Evolutionary conservation across 2,797 vertebrate genomes (phyloP), one percentile per base, ranked within the genome.

Genomic region (Mormyrus proboscirostris): DNA sequence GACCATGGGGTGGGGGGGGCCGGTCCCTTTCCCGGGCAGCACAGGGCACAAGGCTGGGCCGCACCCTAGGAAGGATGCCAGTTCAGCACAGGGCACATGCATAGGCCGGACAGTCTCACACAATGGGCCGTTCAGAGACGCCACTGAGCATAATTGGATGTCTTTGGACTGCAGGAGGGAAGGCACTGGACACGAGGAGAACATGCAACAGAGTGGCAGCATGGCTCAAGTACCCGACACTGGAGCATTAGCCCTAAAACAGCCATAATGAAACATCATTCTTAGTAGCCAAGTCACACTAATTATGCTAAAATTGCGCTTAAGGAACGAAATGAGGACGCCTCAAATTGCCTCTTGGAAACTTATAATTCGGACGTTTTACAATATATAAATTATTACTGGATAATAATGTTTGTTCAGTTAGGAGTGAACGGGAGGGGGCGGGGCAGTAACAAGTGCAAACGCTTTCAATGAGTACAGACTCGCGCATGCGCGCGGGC

Each of bases 331-430:
- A 76, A 76, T 62, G 55, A 33, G 55, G 5, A 29, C 38, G 8
- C 83, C 53, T 92, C 93, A 89, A 94, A 93, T 94, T 94, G 94
- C 93, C 92, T 92, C 91, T 93, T 91, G 38, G 16, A 53, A 62
- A 62, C 93, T 91, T 89, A 93, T 91, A 89, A 92, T 92, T 92
- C 65, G 92, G 92, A 91, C 90, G 86, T 89, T 86, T 41, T 2
- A 86, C 29, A 25, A 29, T 53, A 33, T 44, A 16, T 33, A 55
- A 33, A 22, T 22, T 10, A 8, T 51, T 22, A 49, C 7, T 62
- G 22, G 59, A 0, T 25, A 65, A 65, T 65, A 62, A 38, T 33
- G 12, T 38, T 73, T 7, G 12, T 73, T 38, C 10, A 73, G 10
- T 41, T 41, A 16, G 10, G 33, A 4, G 0, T 25, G 22, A 65